Conservation (phyloP, 2,113 vertebrate species). For the Tetraodon nigroviridis region DNA sequence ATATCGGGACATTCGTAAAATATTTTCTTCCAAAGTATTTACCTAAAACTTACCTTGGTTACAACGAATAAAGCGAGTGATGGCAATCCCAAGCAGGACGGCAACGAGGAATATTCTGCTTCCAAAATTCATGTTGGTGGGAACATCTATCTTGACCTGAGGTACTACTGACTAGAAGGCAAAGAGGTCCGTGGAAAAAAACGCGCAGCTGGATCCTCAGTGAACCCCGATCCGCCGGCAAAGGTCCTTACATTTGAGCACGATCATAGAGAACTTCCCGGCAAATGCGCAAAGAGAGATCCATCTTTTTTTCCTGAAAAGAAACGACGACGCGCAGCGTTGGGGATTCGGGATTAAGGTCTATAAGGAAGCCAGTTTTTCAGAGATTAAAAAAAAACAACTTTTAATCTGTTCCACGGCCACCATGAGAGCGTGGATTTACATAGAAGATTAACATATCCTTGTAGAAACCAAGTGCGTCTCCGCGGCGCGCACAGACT, state of each 20-base stretch:
- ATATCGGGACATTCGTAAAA: too few relatives aligned
- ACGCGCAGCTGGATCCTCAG: slow-evolving; percentile 23
- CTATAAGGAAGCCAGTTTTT: slow-evolving; percentile 9
- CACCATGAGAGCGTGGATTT: slow-evolving; percentile 20
- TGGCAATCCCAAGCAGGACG: slow-evolving; percentile 59
- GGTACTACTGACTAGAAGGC: slow-evolving; percentile 22
- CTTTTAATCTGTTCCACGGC: slow-evolving; percentile 35
- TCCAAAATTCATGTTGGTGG: slow-evolving; percentile 68
- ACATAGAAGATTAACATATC: neutral
- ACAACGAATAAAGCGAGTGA: slow-evolving; percentile 47
- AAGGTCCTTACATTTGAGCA: slow-evolving; percentile 47
- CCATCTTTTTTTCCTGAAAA: slow-evolving; percentile 37
- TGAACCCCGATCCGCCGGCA: slow-evolving; percentile 15
- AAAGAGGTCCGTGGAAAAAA: slow-evolving; percentile 5
- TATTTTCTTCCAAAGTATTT: too few relatives aligned
- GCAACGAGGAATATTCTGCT: slow-evolving; percentile 53
- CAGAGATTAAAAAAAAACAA: slow-evolving; percentile 10
- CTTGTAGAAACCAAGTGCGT: slow-evolving; percentile 3
- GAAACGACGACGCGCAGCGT: slow-evolving; percentile 3
- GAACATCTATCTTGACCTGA: slow-evolving; percentile 40
- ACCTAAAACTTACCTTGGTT: slow-evolving; percentile 68
- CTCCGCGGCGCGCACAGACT: slow-evolving; percentile 38
- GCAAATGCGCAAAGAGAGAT: slow-evolving; percentile 13
- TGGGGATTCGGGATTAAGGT: neutral
- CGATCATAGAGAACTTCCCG: slow-evolving; percentile 9